Evolutionary conservation across 2,797 vertebrate species (phyloP).

Genomic region (Ptychobarbus kaznakovi): DNA sequence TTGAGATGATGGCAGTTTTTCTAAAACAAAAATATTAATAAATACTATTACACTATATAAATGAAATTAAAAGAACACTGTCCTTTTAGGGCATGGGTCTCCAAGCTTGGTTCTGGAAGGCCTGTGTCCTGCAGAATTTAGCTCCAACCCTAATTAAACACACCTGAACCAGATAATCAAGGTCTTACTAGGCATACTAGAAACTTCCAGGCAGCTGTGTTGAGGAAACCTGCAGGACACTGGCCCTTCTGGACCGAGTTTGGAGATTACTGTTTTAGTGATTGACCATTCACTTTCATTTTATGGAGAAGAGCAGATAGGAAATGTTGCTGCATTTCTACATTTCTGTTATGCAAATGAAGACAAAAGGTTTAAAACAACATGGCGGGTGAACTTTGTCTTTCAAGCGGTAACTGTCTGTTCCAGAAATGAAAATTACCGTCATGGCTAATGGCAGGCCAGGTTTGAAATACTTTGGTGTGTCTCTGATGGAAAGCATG

Average conservation of each 20-base stretch:
- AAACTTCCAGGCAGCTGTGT: no score
- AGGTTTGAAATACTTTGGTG: slow-evolving; percentile 75
- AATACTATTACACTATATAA: no score
- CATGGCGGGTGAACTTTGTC: neutral
- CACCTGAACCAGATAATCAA: no score
- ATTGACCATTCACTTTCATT: neutral
- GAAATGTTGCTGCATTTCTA: neutral
- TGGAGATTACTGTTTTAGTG: neutral
- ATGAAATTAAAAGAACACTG: no score
- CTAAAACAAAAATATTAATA: no score
- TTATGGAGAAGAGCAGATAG: neutral
- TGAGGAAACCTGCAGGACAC: no score
- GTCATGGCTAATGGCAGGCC: slow-evolving; percentile 75
- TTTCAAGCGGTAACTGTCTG: neutral
- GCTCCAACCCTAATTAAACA: neutral
- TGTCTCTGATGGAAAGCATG: slow-evolving; percentile 71
- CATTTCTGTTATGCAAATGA: neutral
- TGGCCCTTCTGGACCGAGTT: no score
- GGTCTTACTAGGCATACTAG: no score
- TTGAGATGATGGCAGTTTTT: no score
- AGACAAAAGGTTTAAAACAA: neutral
- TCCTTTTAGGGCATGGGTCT: neutral
- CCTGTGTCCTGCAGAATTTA: neutral
- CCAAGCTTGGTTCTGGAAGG: neutral
- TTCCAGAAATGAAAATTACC: slow-evolving; percentile 65